Conservation (phyloP, 2,797 vertebrate species). For the Taenioides sp. region DNA sequence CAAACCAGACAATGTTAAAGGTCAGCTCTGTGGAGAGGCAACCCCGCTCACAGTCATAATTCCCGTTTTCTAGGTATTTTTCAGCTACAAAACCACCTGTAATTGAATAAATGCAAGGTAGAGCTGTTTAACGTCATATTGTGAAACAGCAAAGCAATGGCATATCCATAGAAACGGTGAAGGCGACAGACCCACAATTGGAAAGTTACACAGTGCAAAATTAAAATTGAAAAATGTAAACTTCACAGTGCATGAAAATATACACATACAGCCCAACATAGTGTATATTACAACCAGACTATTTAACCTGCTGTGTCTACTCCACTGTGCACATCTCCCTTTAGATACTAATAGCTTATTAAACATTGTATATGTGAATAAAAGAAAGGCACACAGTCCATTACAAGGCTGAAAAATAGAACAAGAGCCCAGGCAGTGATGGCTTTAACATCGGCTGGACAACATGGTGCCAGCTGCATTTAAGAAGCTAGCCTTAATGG, state of each 20-base stretch:
- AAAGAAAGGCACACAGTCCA: slow-evolving; percentile 32
- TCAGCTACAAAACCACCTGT: no score
- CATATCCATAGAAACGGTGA: no score
- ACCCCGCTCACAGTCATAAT: no score
- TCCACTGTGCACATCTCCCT: slow-evolving; percentile 19
- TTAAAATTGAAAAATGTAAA: no score
- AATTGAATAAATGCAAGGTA: no score
- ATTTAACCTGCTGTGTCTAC: slow-evolving; percentile 15
- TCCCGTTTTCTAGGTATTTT: no score
- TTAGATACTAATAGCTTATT: slow-evolving; percentile 46
- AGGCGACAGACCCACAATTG: no score
- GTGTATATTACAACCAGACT: slow-evolving; percentile 20
- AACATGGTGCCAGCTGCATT: slow-evolving; percentile 43
- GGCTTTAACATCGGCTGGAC: slow-evolving; percentile 38
- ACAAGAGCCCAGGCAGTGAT: slow-evolving; percentile 13
- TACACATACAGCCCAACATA: neutral
- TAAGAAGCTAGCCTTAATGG: slow-evolving; percentile 34
- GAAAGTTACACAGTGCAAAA: no score
- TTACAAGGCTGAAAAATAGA: slow-evolving; percentile 30
- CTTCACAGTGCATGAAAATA: slow-evolving; percentile 5
- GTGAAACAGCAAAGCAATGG: no score
- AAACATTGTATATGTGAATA: slow-evolving; percentile 27
- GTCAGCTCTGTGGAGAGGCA: no score
- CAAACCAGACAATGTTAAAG: no score
- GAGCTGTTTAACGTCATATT: no score